phyloP scores from a whole-genome alignment of 2,888 invertebrate genomes.

The Melangyna quadrimaculata region DNA sequence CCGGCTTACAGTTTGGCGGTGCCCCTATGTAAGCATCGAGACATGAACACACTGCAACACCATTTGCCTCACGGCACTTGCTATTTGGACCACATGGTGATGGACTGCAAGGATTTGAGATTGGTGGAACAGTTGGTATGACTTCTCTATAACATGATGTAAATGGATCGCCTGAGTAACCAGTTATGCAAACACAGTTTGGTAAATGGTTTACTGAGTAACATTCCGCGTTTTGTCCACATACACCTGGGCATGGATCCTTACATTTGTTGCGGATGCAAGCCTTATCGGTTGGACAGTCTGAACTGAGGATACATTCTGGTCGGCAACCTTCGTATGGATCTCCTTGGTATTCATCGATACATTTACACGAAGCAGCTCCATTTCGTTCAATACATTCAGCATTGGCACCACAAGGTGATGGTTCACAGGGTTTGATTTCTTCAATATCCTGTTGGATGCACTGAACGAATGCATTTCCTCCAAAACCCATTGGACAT shows the following conservation, averaged over 20 bases:
- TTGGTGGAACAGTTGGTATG: constrained; percentile 75
- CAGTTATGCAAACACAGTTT: constrained; percentile 89
- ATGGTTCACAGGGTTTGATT: constrained; percentile 90
- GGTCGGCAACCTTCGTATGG: constrained; percentile 93
- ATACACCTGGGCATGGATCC: constrained; percentile 93
- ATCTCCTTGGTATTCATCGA: constrained; percentile 91
- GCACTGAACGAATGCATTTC: constrained; percentile 92
- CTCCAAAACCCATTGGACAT: constrained; percentile 88
- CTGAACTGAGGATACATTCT: constrained; percentile 92
- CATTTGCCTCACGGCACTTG: constrained; percentile 87
- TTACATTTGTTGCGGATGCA: constrained; percentile 92
- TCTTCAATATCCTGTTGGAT: constrained; percentile 82
- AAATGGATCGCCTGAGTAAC: constrained; percentile 89
- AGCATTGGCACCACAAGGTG: constrained; percentile 93
- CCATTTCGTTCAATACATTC: constrained; percentile 88
- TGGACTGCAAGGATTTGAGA: constrained; percentile 85
- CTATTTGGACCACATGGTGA: constrained; percentile 92
- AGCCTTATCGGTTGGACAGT: constrained; percentile 91
- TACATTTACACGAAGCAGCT: constrained; percentile 90
- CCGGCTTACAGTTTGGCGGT: constrained; percentile 91
- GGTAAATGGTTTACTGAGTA: constrained; percentile 92
- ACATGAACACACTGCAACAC: constrained; percentile 90
- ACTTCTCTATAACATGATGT: constrained; percentile 81
- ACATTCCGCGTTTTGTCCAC: constrained; percentile 91
- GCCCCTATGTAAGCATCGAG: constrained; percentile 87